Base-by-base conservation (phyloP, 2,113 vertebrate species). In the Dryoscopus gambensis region DNA sequence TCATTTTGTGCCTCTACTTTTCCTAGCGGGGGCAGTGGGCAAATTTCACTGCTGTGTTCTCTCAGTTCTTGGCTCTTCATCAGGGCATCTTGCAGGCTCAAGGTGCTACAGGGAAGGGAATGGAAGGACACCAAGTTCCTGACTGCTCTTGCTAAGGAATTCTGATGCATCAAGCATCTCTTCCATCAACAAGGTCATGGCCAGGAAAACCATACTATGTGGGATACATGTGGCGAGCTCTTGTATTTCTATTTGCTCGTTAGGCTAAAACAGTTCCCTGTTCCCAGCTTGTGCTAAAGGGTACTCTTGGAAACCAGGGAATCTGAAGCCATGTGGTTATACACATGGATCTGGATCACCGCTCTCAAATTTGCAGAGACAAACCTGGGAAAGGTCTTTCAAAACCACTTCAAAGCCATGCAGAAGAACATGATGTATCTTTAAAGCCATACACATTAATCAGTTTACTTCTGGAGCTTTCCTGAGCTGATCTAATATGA, bases 201-300 rank as follows among this genome's bases (percentile, higher is more conserved):
- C 76, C 63, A 64, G 23, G 62, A 84, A 74, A 87, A 53, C 27
- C 2, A 1, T 18, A 15, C 49, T 44, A 10, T 14, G 44, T 9
- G 9, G 64, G 33, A 68, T 17, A 60, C 4, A 4, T 6, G 63
- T 44, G 46, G 9, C 0, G 0, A 71, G 9, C 31, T 37, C 37
- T 69, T 84, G 9, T 6, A 40, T 55, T 83, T 80, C 35, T 33
- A 0, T 55, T 53, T 68, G 46, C 39, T 73, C 4, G 0, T 55
- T 52, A 24, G 37, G 22, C 37, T 74, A 25, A 49, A 80, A 15
- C 9, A 33, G 55, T 10, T 33, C 18, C 21, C 4, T 17, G 44
- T 50, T 67, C 35, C 44, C 57, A 64, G 27, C 21, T 79, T 46
- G 33, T 42, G 33, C 65, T 44, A 15, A 35, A 60, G 39, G 53